A percentile compares a stretch with the other conserved stretches of the same genome.
phyloP scores from a whole-genome alignment of 1,140 invertebrate species.

The Bombus superbus region DNA sequence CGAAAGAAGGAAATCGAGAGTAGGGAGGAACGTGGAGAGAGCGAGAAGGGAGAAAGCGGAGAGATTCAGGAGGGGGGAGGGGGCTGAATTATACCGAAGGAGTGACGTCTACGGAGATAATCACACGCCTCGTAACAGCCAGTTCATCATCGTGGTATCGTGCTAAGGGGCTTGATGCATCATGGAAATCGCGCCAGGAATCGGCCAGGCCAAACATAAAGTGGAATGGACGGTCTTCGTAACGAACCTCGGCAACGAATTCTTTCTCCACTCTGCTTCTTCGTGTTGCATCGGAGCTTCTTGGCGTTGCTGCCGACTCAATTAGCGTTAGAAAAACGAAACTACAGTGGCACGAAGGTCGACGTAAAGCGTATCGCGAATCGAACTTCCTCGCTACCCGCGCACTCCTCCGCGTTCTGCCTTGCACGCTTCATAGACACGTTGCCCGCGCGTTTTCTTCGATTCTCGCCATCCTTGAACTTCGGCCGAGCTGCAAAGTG shows the following conservation, averaged over 20 bases:
- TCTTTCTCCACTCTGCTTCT: neutral
- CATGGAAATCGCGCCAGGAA: conserved; percentile 73
- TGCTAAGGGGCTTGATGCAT: conserved; percentile 73
- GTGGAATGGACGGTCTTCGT: conserved; percentile 45
- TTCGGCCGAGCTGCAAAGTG: neutral
- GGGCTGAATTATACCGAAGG: conserved; percentile 74
- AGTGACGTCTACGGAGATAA: conserved; percentile 76
- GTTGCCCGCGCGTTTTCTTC: neutral
- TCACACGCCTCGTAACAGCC: conserved; percentile 76
- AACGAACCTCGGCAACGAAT: conserved; percentile 19
- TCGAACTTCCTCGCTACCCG: neutral
- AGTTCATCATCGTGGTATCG: conserved; percentile 76
- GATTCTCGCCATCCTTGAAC: neutral
- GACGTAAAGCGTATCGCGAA: neutral
- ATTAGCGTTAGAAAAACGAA: conserved; percentile 63
- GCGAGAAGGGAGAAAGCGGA: conserved; percentile 3
- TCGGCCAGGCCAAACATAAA: conserved; percentile 51
- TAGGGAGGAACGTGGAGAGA: conserved; percentile 22
- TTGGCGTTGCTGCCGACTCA: conserved; percentile 52
- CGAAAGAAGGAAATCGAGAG: conserved; percentile 32
- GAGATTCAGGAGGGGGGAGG: conserved; percentile 18
- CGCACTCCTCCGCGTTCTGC: neutral
- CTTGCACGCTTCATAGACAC: neutral
- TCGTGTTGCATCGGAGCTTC: too few relatives aligned
- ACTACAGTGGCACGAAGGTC: conserved; percentile 6